These are phyloP conservation scores for Penaeus indicus DNA, from an alignment of 1,140 invertebrate species.

Conservation along the genomic window DNA sequence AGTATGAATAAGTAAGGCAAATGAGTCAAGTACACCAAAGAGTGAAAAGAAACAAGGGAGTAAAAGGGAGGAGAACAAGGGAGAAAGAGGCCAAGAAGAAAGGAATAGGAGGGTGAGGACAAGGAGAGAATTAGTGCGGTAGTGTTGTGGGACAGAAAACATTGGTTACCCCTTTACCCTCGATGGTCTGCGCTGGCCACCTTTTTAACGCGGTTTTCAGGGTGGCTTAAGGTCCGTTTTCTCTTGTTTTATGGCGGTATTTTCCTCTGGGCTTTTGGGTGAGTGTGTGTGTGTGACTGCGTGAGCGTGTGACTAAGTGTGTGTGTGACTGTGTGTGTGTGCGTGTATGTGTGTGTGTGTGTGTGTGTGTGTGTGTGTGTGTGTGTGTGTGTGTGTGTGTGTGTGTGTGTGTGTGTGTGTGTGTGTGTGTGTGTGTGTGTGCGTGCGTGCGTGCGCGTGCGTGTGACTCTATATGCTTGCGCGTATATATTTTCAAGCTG, in stretches of 20 bases:
- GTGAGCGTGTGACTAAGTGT: too few relatives aligned
- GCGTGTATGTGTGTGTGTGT: too few relatives aligned
- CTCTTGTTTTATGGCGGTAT: conserved; percentile 35
- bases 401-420: too few relatives aligned
- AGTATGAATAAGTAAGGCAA: too few relatives aligned
- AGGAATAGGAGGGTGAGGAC: conserved; percentile 13
- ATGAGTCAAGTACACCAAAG: neutral
- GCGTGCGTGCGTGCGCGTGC: too few relatives aligned
- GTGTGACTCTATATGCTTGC: too few relatives aligned
- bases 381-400: too few relatives aligned
- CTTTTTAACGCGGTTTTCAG: conserved; percentile 30
- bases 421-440: too few relatives aligned
- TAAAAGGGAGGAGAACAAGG: neutral
- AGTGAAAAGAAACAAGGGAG: neutral
- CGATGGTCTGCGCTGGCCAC: conserved; percentile 14
- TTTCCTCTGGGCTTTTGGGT: neutral
- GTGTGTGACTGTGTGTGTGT: too few relatives aligned
- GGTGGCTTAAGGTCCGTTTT: conserved; percentile 21
- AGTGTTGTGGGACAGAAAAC: neutral
- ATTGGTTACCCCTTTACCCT: conserved; percentile 31
- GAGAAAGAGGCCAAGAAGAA: neutral
- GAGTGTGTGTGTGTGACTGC: too few relatives aligned
- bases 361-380: too few relatives aligned
- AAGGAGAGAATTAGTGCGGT: conserved; percentile 36
- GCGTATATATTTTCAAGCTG: too few relatives aligned